Evolutionary conservation across 2,113 vertebrate species (phyloP), one percentile per base, ranked within the genome.

Genomic region (Capricornis sumatraensis): DNA sequence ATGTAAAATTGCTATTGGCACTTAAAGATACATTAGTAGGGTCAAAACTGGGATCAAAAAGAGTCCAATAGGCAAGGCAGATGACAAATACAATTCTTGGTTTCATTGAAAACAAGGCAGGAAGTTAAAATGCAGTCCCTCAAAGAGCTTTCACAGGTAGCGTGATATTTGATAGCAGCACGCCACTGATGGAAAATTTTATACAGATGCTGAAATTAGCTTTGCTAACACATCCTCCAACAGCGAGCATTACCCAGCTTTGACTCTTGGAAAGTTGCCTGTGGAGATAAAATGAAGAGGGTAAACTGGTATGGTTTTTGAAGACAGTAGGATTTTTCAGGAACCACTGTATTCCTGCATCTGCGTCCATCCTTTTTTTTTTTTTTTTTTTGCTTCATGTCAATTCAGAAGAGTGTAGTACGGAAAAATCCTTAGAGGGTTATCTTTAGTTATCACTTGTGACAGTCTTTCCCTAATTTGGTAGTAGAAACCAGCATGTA

Each of bases 81-180:
- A 95, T 98, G 97, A 97, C 97, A 97, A 95, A 83, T 88, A 95
- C 62, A 98, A 97, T 97, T 98, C 97, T 97, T 88, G 0, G 0
- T 91, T 97, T 53, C 30, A 85, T 81, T 97, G 85, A 87, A 94
- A 57, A 96, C 88, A 76, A 95, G 96, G 93, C 94, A 98, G 97
- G 87, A 94, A 94, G 52, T 27, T 86, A 50, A 98, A 94, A 94
- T 95, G 12, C 93, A 57, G 45, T 96, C 83, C 3, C 8, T 97
- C 79, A 53, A 96, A 97, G 43, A 98, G 97, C 97, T 98, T 97
- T 98, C 98, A 91, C 88, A 40, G 98, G 71, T 97, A 98, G 98
- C 96, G 87, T 92, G 89, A 52, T 91, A 76, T 94, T 96, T 95
- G 96, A 95, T 71, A 96, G 93, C 67, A 93, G 97, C 96, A 95